Conservation (phyloP, 2,797 vertebrate genomes). For the Ptychadena robeensis region DNA sequence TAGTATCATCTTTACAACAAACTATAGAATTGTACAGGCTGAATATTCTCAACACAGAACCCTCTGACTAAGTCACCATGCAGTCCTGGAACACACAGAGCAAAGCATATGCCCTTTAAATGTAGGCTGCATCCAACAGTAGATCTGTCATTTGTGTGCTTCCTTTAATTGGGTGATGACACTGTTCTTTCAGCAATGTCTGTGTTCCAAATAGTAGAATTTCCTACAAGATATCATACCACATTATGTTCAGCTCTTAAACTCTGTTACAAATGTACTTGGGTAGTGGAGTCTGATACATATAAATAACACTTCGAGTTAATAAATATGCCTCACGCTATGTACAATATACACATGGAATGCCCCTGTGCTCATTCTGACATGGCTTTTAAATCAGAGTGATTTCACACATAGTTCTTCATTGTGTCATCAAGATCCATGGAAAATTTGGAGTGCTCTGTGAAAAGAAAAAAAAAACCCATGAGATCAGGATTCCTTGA, state of each 20-base stretch:
- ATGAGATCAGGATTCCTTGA: neutral
- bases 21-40: neutral
- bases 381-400: slow-evolving; percentile 14
- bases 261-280: slow-evolving; percentile 16
- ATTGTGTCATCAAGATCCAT: slow-evolving; percentile 68
- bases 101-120: slow-evolving; percentile 13
- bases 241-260: slow-evolving; percentile 1
- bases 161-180: too few species aligned
- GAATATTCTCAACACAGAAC: neutral
- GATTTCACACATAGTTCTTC: slow-evolving; percentile 76
- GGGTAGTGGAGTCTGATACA: slow-evolving; percentile 67
- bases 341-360: slow-evolving; percentile 92
- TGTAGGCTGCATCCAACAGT: neutral
- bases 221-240: slow-evolving; percentile 20
- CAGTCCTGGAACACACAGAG: slow-evolving; percentile 2
- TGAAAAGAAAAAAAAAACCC: neutral
- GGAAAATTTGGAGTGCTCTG: slow-evolving; percentile 66
- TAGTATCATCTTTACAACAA: neutral
- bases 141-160: too few species aligned
- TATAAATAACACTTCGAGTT: slow-evolving; percentile 80
- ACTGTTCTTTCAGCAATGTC: too few species aligned
- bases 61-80: slow-evolving; percentile 2
- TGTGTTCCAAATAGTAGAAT: slow-evolving; percentile 10
- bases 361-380: slow-evolving; percentile 54
- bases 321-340: slow-evolving; percentile 94